A percentile compares a stretch with the other conserved stretches of the same genome.
Conservation (phyloP, 37 sponge, comb jelly and placozoan genomes). For the Lycopodina hypogea region DNA sequence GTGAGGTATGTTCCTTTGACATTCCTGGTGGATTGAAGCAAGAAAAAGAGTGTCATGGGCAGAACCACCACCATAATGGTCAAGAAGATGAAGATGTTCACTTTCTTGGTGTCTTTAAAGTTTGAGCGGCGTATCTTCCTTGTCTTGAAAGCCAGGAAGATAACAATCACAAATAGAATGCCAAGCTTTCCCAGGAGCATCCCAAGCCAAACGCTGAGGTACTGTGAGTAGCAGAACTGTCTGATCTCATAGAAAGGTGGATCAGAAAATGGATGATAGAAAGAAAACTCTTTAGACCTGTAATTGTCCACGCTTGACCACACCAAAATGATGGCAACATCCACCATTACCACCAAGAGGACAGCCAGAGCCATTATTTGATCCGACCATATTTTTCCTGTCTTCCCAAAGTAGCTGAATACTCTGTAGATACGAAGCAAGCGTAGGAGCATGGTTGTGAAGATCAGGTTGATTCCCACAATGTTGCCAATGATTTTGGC, state of each 20-base stretch:
- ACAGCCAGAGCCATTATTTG: conserved; percentile 6
- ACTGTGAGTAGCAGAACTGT: conserved; percentile 11
- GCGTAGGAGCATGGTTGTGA: conserved; percentile 20
- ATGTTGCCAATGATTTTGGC: neutral
- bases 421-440: conserved; percentile 34
- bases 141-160: conserved; percentile 28
- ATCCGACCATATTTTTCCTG: conserved; percentile 36
- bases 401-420: conserved; percentile 38
- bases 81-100: conserved; percentile 15
- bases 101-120: conserved; percentile 53
- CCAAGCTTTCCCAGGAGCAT: neutral
- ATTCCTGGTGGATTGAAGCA: neutral
- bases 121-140: conserved; percentile 22
- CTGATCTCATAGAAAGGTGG: neutral
- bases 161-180: conserved; percentile 11
- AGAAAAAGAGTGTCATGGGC: conserved; percentile 11
- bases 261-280: neutral
- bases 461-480: conserved; percentile 25
- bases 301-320: conserved; percentile 23
- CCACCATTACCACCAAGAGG: conserved; percentile 5
- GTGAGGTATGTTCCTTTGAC: neutral
- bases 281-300: neutral
- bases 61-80: neutral
- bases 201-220: conserved; percentile 15
- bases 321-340: neutral